Percentiles rank a stretch among this genome's conserved stretches.
Evolutionary conservation across 2,797 vertebrate genomes (phyloP).

Genomic region (Adelosebastes latens): DNA sequence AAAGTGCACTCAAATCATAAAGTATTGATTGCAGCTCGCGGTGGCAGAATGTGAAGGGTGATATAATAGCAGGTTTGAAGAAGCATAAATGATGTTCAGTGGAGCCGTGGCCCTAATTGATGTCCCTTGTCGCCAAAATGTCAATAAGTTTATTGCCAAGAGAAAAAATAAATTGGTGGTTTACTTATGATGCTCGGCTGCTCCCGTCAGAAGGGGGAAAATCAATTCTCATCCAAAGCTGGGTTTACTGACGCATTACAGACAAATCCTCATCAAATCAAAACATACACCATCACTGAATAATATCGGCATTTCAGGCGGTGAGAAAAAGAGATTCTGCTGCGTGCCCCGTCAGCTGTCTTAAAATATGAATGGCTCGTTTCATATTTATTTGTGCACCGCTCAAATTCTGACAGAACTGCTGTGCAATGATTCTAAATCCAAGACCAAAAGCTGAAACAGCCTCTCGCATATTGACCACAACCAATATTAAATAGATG

Average conservation of each 20-base stretch:
- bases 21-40: constrained; percentile 47
- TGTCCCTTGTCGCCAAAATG: constrained; percentile 58
- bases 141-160: constrained; percentile 65
- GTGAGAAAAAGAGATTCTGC: constrained; percentile 26
- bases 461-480: constrained; percentile 1
- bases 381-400: constrained; percentile 36
- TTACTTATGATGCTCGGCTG: constrained; percentile 67
- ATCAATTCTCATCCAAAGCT: constrained; percentile 72
- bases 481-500: constrained; percentile 23
- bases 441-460: constrained; percentile 15
- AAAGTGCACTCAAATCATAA: constrained; percentile 39
- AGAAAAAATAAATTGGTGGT: constrained; percentile 65
- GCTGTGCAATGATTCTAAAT: constrained; percentile 31
- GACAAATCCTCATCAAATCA: constrained; percentile 73
- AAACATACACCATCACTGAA: constrained; percentile 57
- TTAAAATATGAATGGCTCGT: constrained; percentile 44
- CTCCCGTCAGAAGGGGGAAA: constrained; percentile 42
- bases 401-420: constrained; percentile 13
- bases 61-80: constrained; percentile 51
- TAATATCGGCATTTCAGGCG: constrained; percentile 58
- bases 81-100: constrained; percentile 54
- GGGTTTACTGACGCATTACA: constrained; percentile 64
- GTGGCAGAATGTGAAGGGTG: constrained; percentile 24
- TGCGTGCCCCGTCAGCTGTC: constrained; percentile 6
- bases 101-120: constrained; percentile 60